These are phyloP conservation scores for Callyntrura sp. DNA, from an alignment of 2,888 invertebrate species.

Conservation along the genomic window DNA sequence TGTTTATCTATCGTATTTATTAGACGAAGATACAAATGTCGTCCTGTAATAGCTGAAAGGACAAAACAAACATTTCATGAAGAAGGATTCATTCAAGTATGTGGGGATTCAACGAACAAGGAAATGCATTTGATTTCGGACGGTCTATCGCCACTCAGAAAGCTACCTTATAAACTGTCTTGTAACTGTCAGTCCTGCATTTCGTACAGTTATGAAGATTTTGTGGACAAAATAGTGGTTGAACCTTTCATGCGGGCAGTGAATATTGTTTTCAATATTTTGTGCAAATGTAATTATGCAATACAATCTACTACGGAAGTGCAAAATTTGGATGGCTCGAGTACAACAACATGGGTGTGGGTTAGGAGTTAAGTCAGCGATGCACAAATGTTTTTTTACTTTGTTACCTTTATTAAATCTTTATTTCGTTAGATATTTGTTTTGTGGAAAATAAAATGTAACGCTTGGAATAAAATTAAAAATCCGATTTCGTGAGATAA, in stretches of 20 bases:
- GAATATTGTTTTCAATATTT: constrained; percentile 74
- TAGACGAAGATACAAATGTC: constrained; percentile 74
- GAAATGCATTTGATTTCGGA: constrained; percentile 77
- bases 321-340: constrained; percentile 76
- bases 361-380: too few species aligned
- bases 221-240: constrained; percentile 36
- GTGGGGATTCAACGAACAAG: constrained; percentile 70
- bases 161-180: constrained; percentile 51
- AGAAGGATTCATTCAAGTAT: constrained; percentile 77
- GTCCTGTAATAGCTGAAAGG: constrained; percentile 28
- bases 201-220: constrained; percentile 71
- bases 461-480: too few species aligned
- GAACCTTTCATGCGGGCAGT: constrained; percentile 78
- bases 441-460: too few species aligned
- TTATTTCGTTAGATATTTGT: too few species aligned
- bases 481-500: too few species aligned
- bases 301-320: constrained; percentile 73
- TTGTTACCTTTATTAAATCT: too few species aligned
- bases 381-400: too few species aligned
- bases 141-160: constrained; percentile 46
- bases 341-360: constrained; percentile 79
- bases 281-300: constrained; percentile 63
- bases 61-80: constrained; percentile 44
- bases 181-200: constrained; percentile 78
- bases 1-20: constrained; percentile 14